Base-by-base conservation (phyloP, 2,888 invertebrate genomes). In the Ellobium chinense region DNA sequence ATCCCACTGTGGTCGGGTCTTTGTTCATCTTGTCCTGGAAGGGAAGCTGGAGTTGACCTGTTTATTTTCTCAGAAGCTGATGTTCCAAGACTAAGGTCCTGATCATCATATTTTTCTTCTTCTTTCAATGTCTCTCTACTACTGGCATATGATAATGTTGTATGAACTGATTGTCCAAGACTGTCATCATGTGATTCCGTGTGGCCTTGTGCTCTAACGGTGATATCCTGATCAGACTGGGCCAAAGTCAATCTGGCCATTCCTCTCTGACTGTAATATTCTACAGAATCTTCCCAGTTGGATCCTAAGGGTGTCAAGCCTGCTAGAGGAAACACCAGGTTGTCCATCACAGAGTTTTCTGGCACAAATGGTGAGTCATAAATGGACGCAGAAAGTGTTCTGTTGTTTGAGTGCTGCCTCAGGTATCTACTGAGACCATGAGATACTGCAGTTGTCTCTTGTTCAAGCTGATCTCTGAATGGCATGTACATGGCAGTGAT, bases 281-380 rank as follows among this genome's bases (percentile, higher is more conserved):
- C n/a, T n/a, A n/a, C n/a, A n/a, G n/a, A n/a, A n/a, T n/a, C n/a
- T n/a, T n/a, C n/a, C 46, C 46, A 60, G n/a, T n/a, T 60, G 7
- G 60, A 60, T n/a, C 14, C 14, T 18, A 5, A n/a, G 7, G 60
- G 60, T 60, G 7, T 18, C 7, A 58, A 12, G 4, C 63, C 65
- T 18, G 65, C 3, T 54, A 65, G 18, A 7, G 72, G 73, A 72
- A 54, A 79, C 14, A 73, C 39, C 14, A 79, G 36, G 29, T 36
- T 79, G 21, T 73, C 73, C 0, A 39, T 27, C 36, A 36, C 37
- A 36, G 31, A 12, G 24, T 1, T n/a, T 54, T n/a, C 31, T 21
- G 18, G 18, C 56, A 27, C 39, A 65, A 73, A 72, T 14, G 72
- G 65, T 27, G 4, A 29, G 56, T 79, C 73, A 65, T 56, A 34